phyloP scores from a whole-genome alignment of 2,888 invertebrate species.

The Andrena camellia region DNA sequence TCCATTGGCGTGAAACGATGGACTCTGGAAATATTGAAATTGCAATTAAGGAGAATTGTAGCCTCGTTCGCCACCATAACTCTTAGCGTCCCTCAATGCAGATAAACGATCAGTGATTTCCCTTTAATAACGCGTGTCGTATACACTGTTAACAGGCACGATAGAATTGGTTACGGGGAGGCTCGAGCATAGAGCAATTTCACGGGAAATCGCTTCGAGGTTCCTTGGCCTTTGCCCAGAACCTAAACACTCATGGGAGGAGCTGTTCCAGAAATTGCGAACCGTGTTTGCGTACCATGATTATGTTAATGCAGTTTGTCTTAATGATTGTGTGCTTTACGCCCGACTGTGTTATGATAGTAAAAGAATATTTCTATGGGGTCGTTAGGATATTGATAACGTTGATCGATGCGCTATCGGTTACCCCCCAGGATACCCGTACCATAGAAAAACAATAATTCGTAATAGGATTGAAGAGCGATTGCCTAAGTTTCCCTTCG shows the following conservation, averaged over 20 bases:
- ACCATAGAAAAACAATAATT: conserved; percentile 9
- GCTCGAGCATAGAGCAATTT: conserved; percentile 31
- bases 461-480: conserved; percentile 21
- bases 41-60: no score
- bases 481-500: neutral
- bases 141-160: conserved; percentile 26
- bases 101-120: no score
- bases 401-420: conserved; percentile 41
- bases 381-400: conserved; percentile 46
- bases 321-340: conserved; percentile 48
- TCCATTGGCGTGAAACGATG: no score
- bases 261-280: conserved; percentile 58
- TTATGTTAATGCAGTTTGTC: conserved; percentile 61
- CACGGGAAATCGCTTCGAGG: conserved; percentile 42
- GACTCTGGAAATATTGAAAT: no score
- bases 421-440: neutral
- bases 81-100: no score
- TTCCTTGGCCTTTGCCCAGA: conserved; percentile 43
- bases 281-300: conserved; percentile 53
- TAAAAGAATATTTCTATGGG: conserved; percentile 22
- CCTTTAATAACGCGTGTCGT: conserved; percentile 14
- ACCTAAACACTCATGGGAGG: conserved; percentile 41
- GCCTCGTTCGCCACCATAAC: no score
- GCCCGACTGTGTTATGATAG: neutral
- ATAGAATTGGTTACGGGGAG: conserved; percentile 22